A percentile compares a stretch with the other conserved stretches of the same genome.
These are phyloP conservation scores for Coendou prehensilis DNA, from an alignment of 2,797 vertebrate species.

Conservation along the genomic window DNA sequence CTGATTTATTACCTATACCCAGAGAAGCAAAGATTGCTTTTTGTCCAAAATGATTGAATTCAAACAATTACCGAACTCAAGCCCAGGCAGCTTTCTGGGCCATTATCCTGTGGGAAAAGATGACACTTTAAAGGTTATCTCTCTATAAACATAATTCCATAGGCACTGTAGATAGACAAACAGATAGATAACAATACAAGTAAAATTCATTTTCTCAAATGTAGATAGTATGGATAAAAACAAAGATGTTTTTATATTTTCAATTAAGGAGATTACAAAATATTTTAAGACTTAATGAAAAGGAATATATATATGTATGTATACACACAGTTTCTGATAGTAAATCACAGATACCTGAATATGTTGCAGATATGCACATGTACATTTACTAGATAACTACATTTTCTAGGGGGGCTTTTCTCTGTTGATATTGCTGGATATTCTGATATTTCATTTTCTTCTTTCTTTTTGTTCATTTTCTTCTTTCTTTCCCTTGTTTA, in stretches of 20 bases:
- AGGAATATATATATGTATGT: background rate
- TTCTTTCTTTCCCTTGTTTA: background rate
- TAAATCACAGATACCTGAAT: constrained; percentile 12
- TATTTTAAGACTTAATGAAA: constrained; percentile 31
- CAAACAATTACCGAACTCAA: constrained; percentile 77
- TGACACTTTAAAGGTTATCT: constrained; percentile 74
- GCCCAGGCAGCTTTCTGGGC: constrained; percentile 68
- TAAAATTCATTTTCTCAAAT: constrained; percentile 77
- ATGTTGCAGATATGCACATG: constrained; percentile 52
- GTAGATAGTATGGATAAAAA: constrained; percentile 68
- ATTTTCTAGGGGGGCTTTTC: background rate
- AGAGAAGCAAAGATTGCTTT: constrained; percentile 73
- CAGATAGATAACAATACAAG: constrained; percentile 63
- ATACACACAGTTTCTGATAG: background rate
- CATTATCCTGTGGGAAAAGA: constrained; percentile 75
- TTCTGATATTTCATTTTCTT: background rate
- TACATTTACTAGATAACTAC: constrained; percentile 9
- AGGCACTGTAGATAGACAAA: constrained; percentile 62
- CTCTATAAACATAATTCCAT: constrained; percentile 70
- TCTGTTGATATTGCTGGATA: background rate
- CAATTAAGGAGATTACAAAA: constrained; percentile 41
- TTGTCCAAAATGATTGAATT: constrained; percentile 80
- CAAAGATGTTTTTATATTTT: constrained; percentile 54
- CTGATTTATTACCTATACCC: constrained; percentile 80
- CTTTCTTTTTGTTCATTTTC: background rate